phyloP scores from a whole-genome alignment of 2,113 vertebrate species.

The Megaleporinus macrocephalus region DNA sequence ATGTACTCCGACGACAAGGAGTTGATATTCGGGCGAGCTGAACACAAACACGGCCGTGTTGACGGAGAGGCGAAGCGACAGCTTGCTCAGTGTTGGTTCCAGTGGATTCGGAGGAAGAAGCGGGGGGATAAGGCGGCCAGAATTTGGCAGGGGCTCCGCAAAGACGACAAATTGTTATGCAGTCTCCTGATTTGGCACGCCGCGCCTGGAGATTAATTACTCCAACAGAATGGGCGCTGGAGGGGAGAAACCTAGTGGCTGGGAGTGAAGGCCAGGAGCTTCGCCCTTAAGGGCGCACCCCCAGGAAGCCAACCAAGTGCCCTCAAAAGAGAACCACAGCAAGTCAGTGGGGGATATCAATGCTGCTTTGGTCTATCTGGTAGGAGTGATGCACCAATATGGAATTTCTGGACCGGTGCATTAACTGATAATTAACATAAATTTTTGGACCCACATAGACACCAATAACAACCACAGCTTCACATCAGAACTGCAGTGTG shows the following conservation, averaged over 20 bases:
- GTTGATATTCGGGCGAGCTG: conserved; percentile 43
- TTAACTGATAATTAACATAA: background rate
- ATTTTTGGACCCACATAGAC: background rate
- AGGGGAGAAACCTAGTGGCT: background rate
- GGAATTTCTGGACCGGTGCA: background rate
- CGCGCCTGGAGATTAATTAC: conserved; percentile 58
- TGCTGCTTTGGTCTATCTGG: background rate
- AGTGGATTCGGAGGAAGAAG: conserved; percentile 1
- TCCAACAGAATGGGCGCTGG: conserved; percentile 35
- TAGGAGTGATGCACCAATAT: background rate
- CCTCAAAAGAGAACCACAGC: background rate
- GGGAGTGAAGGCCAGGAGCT: background rate
- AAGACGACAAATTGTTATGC: conserved; percentile 60
- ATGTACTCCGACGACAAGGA: conserved; percentile 46
- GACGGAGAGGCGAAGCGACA: conserved; percentile 51
- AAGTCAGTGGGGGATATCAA: background rate
- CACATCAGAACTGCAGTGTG: too few species aligned
- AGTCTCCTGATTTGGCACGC: conserved; percentile 49
- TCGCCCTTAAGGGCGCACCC: conserved; percentile 1
- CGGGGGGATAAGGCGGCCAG: conserved; percentile 22
- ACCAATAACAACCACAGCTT: too few species aligned
- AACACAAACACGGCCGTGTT: conserved; percentile 45
- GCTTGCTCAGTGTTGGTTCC: conserved; percentile 50
- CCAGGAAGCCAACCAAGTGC: conserved; percentile 23
- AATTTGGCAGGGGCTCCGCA: conserved; percentile 35